A percentile compares a stretch with the other conserved stretches of the same genome.
Conservation (phyloP, 1,140 invertebrate species). For the Latrodectus geometricus region DNA sequence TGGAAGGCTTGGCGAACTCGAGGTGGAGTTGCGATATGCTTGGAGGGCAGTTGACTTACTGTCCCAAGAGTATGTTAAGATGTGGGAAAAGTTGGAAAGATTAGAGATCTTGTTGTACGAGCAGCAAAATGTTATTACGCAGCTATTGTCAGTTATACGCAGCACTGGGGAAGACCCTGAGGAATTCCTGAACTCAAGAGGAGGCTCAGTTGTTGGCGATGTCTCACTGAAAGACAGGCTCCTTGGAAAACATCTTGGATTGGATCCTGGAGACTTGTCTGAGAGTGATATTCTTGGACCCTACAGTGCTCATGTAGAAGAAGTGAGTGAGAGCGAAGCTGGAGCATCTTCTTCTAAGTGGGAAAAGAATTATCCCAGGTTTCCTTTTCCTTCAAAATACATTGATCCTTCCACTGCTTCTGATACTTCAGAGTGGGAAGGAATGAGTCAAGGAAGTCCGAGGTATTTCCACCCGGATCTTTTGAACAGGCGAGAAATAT, state of each 20-base stretch:
- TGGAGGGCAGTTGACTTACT: constrained; percentile 91
- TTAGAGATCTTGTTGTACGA: constrained; percentile 88
- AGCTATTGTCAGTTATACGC: constrained; percentile 75
- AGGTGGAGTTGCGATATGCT: constrained; percentile 90
- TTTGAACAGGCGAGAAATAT: constrained; percentile 73
- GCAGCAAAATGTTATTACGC: constrained; percentile 90
- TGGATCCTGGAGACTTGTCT: constrained; percentile 37
- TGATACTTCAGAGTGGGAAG: constrained; percentile 47
- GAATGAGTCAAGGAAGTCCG: constrained; percentile 27
- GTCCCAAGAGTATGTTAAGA: constrained; percentile 91
- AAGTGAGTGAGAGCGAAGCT: background rate
- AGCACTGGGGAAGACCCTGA: constrained; percentile 44
- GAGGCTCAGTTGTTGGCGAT: constrained; percentile 28
- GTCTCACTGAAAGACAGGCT: constrained; percentile 26
- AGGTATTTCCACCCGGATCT: constrained; percentile 59
- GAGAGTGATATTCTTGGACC: constrained; percentile 34
- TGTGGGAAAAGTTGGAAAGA: constrained; percentile 92
- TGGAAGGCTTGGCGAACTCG: constrained; percentile 82
- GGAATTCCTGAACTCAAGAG: constrained; percentile 4
- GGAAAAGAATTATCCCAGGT: constrained; percentile 13
- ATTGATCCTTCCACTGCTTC: constrained; percentile 31
- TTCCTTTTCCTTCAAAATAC: constrained; percentile 16
- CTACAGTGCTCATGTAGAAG: background rate
- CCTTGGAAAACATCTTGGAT: constrained; percentile 15
- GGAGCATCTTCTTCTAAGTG: background rate